Evolutionary conservation across 2,888 invertebrate species (phyloP).

Genomic region (Meganola albula): DNA sequence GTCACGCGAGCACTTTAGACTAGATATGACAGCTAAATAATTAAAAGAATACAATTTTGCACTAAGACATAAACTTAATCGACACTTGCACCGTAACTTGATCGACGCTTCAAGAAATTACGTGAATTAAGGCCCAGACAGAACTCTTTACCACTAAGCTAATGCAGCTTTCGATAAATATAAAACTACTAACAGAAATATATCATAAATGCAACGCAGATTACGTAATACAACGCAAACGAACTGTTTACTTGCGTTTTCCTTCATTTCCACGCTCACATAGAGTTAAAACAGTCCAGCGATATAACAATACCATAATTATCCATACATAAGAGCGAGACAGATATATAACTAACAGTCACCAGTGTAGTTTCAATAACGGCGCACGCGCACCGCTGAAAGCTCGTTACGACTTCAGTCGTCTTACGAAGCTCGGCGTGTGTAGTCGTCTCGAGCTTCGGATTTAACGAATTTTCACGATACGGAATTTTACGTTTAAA

Average conservation of each 20-base stretch:
- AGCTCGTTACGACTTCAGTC: slow-evolving; percentile 61
- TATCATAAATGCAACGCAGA: slow-evolving; percentile 54
- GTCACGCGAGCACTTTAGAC: too few species aligned
- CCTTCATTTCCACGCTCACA: slow-evolving; percentile 54
- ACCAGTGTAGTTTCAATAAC: slow-evolving; percentile 23
- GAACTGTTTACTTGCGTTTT: slow-evolving; percentile 48
- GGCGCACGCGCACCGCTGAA: slow-evolving; percentile 67
- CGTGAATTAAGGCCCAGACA: too few species aligned
- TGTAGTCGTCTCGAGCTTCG: slow-evolving; percentile 35
- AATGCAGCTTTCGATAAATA: too few species aligned
- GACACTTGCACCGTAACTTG: too few species aligned
- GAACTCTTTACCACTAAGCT: too few species aligned
- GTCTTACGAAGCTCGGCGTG: slow-evolving; percentile 50
- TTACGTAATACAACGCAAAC: slow-evolving; percentile 50
- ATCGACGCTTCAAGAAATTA: too few species aligned
- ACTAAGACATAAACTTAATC: too few species aligned
- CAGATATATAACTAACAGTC: slow-evolving; percentile 17
- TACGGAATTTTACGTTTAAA: slow-evolving; percentile 34
- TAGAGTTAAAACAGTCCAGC: slow-evolving; percentile 34
- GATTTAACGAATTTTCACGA: slow-evolving; percentile 35
- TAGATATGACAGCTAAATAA: too few species aligned
- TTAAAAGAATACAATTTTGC: too few species aligned
- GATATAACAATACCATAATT: slow-evolving; percentile 17
- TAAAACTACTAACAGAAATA: too few species aligned
- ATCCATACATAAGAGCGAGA: slow-evolving; percentile 37